A percentile compares a stretch with the other conserved stretches of the same genome.
These are phyloP conservation scores for Pinctada fucata DNA, from an alignment of 2,888 invertebrate genomes.

Conservation along the genomic window DNA sequence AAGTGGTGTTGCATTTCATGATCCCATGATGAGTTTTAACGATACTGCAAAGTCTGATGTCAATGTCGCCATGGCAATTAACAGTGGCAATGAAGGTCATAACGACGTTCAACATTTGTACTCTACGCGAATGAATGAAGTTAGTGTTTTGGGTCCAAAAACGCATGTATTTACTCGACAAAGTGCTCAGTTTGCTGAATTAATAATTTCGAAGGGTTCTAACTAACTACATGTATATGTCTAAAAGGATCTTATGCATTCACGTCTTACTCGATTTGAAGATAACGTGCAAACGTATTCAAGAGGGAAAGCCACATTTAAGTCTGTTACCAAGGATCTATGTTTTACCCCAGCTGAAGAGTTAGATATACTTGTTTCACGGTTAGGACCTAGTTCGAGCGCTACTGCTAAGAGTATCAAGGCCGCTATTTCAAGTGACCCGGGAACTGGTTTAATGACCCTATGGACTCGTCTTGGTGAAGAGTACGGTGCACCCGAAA, in stretches of 20 bases:
- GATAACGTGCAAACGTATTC: neutral
- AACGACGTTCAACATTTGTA: too few relatives aligned
- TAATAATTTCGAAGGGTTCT: neutral
- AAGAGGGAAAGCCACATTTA: neutral
- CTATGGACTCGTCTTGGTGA: conserved; percentile 10
- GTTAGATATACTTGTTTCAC: neutral
- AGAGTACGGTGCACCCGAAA: neutral
- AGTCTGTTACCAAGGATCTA: neutral
- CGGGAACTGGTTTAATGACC: neutral
- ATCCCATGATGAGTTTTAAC: too few relatives aligned
- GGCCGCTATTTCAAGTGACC: neutral
- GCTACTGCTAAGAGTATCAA: conserved; percentile 29
- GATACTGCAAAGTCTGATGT: too few relatives aligned
- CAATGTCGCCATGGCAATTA: too few relatives aligned
- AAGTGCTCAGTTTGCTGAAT: neutral
- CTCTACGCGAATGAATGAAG: too few relatives aligned
- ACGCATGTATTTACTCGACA: too few relatives aligned
- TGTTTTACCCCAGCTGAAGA: neutral
- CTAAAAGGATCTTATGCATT: neutral
- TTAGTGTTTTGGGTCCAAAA: too few relatives aligned
- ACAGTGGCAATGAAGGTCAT: too few relatives aligned
- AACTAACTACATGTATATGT: neutral
- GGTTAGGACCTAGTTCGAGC: conserved; percentile 19
- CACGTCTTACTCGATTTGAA: neutral
- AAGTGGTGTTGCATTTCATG: too few relatives aligned